Evolutionary conservation across 92 coral and sea anemone genomes (phyloP).

Genomic region (Phenganax stokvisi): DNA sequence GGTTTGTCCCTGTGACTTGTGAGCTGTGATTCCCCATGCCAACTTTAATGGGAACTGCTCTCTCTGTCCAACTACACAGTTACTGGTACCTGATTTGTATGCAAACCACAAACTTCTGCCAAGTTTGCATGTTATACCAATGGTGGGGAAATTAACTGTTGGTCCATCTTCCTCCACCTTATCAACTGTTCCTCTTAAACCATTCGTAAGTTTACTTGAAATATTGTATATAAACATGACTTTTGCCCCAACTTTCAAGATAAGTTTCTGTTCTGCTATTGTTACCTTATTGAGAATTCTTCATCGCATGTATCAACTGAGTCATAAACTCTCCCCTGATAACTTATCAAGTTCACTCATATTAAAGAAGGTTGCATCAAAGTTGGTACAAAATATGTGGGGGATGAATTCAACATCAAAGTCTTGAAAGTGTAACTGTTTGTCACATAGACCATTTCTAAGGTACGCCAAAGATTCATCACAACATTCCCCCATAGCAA

Average conservation of each 20-base stretch:
- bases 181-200: slow-evolving; percentile 35
- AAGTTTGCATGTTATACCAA: slow-evolving; percentile 20
- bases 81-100: slow-evolving; percentile 7
- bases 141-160: slow-evolving; percentile 27
- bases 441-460: slow-evolving; percentile 13
- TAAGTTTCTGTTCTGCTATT: slow-evolving; percentile 34
- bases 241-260: slow-evolving; percentile 47
- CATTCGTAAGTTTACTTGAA: slow-evolving; percentile 38
- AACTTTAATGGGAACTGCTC: slow-evolving; percentile 36
- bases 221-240: slow-evolving; percentile 49
- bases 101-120: slow-evolving; percentile 32
- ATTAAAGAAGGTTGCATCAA: slow-evolving; percentile 52
- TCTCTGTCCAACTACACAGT: slow-evolving; percentile 33
- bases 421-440: slow-evolving; percentile 31
- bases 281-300: slow-evolving; percentile 30
- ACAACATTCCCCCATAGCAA: slow-evolving; percentile 13
- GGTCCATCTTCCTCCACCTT: slow-evolving; percentile 5
- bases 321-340: slow-evolving; percentile 38
- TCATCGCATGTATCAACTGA: slow-evolving; percentile 39
- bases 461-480: slow-evolving; percentile 11
- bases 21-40: slow-evolving; percentile 33
- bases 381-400: slow-evolving; percentile 44
- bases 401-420: slow-evolving; percentile 44
- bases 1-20: slow-evolving; percentile 32
- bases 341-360: slow-evolving; percentile 26